Evolutionary conservation across 2,888 invertebrate genomes (phyloP), one percentile per base, ranked within the genome.

Genomic region (Hirtodrosophila confusa): DNA sequence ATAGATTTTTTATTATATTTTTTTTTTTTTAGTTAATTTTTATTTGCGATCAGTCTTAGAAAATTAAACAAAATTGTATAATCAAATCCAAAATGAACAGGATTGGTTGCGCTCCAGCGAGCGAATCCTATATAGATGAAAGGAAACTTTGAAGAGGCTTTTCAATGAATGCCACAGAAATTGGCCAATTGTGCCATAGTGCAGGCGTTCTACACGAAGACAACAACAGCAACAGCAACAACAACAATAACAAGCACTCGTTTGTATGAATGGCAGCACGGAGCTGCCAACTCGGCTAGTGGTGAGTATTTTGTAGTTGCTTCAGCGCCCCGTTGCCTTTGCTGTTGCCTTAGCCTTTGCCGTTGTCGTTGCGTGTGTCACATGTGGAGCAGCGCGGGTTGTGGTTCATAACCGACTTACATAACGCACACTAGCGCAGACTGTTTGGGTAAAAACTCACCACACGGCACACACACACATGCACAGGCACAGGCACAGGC

Each of bases 391-490:
- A 23, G 60, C 47, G 60, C 47, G 60, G 53, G 33, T 24, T 57
- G 78, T 63, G 80, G 69, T 51, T 70, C 75, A 66, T 79, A 82
- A 67, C 67, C 53, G 65, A 83, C 88, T 82, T 82, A 82, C 75
- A 51, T 82, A 82, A 82, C 80, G 60, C 87, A 82, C 69, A 87
- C 80, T 54, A 76, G 70, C 80, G 69, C 85, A 78, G 45, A 27
- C 31, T 4, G 7, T 17, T 17, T 12, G 24, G 4, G 35, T 12
- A n/a, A n/a, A 11, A 69, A 57, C 45, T 40, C 75, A 75, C 48
- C 67, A 60, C 39, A 9, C 54, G 33, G 36, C 29, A 39, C n/a
- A 11, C 53, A 54, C 45, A 54, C 43, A 54, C 40, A n/a, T n/a
- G n/a, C n/a, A n/a, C 40, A 43, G 51, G n/a, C n/a, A n/a, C n/a